Conservation (phyloP, 2,113 vertebrate species). For the Pongo abelii region DNA sequence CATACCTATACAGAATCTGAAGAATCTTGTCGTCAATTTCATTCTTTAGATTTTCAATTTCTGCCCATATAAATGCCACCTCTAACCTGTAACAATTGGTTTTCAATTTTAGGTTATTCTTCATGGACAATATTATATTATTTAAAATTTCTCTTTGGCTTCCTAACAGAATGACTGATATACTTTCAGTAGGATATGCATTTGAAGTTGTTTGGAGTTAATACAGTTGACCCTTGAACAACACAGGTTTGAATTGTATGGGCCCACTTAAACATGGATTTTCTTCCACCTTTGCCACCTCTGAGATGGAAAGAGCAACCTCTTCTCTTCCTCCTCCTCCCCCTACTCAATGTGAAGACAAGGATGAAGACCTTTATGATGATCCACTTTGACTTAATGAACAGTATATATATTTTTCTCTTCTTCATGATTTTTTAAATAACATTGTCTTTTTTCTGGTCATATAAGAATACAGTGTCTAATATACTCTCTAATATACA, state of each 20-base stretch:
- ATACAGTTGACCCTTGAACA: not conserved
- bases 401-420: not conserved
- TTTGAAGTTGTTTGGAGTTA: not conserved
- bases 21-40: not conserved
- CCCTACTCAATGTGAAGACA: not conserved
- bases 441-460: too few relatives aligned
- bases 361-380: not conserved
- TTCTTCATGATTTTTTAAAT: not conserved
- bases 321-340: not conserved
- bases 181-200: not conserved
- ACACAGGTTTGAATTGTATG: not conserved
- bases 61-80: not conserved
- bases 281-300: not conserved
- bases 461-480: too few relatives aligned
- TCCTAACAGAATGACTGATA: not conserved
- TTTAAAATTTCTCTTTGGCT: not conserved
- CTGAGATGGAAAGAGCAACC: not conserved
- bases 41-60: not conserved
- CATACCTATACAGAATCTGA: not conserved
- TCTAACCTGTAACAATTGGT: not conserved
- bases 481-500: too few relatives aligned
- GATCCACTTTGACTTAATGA: not conserved
- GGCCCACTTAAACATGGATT: not conserved
- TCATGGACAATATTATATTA: not conserved
- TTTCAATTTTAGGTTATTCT: constrained; percentile 1